Conservation (phyloP, 1,140 invertebrate genomes). For the Heliconius melpomene region DNA sequence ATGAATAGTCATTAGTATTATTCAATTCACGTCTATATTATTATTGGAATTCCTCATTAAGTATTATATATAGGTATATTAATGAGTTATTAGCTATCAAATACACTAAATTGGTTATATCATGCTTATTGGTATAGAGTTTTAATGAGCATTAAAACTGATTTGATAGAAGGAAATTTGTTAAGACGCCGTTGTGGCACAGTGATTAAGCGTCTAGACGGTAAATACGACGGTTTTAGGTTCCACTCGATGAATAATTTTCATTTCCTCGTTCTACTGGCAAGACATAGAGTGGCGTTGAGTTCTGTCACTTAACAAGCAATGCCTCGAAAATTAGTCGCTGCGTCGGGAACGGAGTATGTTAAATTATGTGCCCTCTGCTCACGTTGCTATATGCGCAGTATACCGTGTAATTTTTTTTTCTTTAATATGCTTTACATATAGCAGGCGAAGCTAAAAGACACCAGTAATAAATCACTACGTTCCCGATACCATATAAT, state of each 20-base stretch:
- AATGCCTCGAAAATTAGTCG: too few relatives aligned
- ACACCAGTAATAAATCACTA: too few relatives aligned
- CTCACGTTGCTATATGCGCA: too few relatives aligned
- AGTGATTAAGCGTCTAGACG: not conserved
- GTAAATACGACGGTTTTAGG: not conserved
- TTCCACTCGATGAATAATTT: not conserved
- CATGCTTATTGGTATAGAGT: not conserved
- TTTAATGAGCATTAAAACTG: not conserved
- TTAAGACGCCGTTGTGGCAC: not conserved
- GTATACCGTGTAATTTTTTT: too few relatives aligned
- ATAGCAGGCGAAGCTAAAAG: too few relatives aligned
- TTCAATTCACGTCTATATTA: not conserved
- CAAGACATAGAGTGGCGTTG: not conserved
- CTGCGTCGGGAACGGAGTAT: too few relatives aligned
- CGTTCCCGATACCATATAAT: too few relatives aligned
- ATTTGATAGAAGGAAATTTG: too few relatives aligned
- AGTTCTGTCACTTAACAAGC: not conserved
- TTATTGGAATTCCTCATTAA: not conserved
- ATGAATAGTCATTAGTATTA: constrained; percentile 7
- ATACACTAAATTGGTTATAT: not conserved
- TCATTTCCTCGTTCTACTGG: not conserved
- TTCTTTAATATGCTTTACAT: too few relatives aligned
- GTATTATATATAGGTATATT: not conserved
- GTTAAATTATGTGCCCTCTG: too few relatives aligned
- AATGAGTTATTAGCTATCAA: constrained; percentile 6